Conservation (phyloP, 2,888 invertebrate genomes). For the Acanthosepion pharaonis region DNA sequence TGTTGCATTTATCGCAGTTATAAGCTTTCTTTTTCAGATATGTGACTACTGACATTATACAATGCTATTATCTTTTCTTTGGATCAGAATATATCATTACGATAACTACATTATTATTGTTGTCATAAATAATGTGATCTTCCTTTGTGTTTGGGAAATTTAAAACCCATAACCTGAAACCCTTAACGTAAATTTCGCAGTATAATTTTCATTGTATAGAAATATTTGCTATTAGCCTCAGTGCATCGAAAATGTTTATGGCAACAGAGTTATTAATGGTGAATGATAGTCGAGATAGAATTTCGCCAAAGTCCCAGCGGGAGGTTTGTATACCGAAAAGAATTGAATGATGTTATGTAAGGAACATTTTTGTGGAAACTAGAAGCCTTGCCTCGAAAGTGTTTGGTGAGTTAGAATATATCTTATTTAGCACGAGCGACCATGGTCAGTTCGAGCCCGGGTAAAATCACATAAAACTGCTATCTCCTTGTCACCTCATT, state of each 20-base stretch:
- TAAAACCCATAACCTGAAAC: neutral
- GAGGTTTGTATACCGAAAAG: neutral
- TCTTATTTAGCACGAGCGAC: neutral
- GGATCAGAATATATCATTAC: neutral
- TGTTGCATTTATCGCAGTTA: too few species aligned
- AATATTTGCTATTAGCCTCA: conserved; percentile 2
- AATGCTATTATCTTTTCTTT: neutral
- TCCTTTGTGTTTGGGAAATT: neutral
- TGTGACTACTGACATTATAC: neutral
- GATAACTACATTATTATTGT: neutral
- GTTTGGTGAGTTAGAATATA: neutral
- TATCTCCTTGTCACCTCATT: too few species aligned
- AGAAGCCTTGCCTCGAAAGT: neutral
- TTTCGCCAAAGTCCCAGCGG: neutral
- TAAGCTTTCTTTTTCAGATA: neutral
- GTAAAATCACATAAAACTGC: too few species aligned
- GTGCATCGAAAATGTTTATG: neutral
- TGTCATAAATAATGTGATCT: neutral
- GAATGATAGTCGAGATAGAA: neutral
- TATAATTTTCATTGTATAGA: neutral
- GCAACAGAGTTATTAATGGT: neutral
- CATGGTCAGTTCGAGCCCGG: too few species aligned
- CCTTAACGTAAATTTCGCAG: neutral
- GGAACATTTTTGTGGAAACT: too few species aligned
- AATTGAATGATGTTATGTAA: neutral